Conservation (phyloP, 1,140 invertebrate species). For the Cataglyphis hispanica region DNA sequence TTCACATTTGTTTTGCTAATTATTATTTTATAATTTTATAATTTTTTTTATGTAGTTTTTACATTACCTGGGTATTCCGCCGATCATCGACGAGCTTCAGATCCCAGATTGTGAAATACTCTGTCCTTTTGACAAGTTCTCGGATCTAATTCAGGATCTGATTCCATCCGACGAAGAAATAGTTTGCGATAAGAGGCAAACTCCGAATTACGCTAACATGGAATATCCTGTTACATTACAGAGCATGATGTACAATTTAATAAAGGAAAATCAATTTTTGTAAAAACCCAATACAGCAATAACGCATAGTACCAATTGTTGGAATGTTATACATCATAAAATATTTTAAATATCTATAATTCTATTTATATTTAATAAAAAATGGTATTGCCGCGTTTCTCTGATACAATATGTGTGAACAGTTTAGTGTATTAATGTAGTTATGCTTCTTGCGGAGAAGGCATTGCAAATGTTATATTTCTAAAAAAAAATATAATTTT, state of each 20-base stretch:
- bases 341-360: neutral
- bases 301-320: neutral
- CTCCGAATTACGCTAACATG: neutral
- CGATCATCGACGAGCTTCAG: constrained; percentile 82
- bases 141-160: constrained; percentile 51
- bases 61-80: constrained; percentile 87
- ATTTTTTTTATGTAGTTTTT: constrained; percentile 55
- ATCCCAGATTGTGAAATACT: constrained; percentile 88
- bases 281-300: neutral
- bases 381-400: neutral
- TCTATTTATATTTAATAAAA: neutral
- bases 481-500: too few species aligned
- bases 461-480: too few species aligned
- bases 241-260: neutral
- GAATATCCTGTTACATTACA: neutral
- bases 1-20: neutral
- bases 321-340: neutral
- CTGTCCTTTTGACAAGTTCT: constrained; percentile 86
- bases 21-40: neutral
- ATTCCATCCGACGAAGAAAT: constrained; percentile 70
- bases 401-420: too few species aligned
- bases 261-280: neutral
- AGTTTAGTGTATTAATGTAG: too few species aligned
- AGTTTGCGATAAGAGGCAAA: constrained; percentile 62
- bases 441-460: too few species aligned